Conservation (phyloP, 2,113 vertebrate genomes). For the Cricetomys ansorgei region DNA sequence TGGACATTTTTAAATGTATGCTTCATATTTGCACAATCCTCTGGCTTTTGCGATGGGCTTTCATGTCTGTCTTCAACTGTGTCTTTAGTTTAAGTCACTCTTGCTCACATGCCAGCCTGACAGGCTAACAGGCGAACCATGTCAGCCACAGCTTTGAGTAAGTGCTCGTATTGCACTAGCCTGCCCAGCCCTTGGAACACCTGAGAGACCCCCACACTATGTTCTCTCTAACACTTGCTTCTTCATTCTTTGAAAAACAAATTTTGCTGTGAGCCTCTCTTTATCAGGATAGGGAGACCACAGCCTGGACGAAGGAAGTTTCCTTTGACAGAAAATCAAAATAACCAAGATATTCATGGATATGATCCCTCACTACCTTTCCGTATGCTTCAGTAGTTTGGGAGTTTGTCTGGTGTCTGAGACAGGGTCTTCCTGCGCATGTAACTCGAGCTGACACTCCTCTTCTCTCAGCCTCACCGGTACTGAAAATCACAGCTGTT, state of each 20-base stretch:
- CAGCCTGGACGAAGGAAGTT: not conserved
- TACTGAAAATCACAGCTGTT: not conserved
- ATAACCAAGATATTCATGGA: not conserved
- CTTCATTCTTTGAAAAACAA: not conserved
- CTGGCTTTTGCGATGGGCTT: not conserved
- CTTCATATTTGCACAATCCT: not conserved
- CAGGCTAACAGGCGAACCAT: too few species aligned
- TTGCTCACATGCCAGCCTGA: too few species aligned
- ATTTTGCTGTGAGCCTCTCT: not conserved
- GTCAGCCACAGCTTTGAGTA: not conserved
- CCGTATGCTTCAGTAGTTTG: not conserved
- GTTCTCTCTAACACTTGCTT: not conserved
- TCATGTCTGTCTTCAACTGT: not conserved
- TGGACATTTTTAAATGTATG: not conserved
- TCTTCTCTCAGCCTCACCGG: not conserved
- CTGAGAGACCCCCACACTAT: too few species aligned
- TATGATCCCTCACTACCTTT: not conserved
- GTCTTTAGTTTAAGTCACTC: not conserved
- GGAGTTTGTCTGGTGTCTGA: not conserved
- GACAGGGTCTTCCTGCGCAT: not conserved
- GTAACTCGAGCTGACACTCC: not conserved
- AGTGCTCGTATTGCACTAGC: not conserved
- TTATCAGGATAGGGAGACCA: not conserved
- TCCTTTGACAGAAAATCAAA: not conserved
- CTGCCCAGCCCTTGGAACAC: not conserved